These are phyloP conservation scores for Prunella himalayana DNA, from an alignment of 2,113 vertebrate genomes.

Conservation along the genomic window DNA sequence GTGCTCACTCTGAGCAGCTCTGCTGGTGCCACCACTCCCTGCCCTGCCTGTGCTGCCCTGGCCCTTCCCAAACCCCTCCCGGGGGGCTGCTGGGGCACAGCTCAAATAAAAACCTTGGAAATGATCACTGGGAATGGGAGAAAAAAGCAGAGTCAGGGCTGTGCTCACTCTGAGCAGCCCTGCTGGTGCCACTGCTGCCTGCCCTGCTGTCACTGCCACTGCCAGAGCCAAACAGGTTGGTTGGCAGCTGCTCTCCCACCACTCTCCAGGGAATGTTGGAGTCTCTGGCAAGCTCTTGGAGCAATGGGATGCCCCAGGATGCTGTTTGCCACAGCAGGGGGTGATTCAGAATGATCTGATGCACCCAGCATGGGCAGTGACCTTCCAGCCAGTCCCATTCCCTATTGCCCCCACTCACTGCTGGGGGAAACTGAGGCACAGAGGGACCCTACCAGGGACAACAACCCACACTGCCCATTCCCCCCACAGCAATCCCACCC, in stretches of 20 bases:
- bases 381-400: not conserved
- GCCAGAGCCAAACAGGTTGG: accelerated
- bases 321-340: not conserved
- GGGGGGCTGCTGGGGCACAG: not conserved
- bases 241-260: not conserved
- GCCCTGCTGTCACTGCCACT: not conserved
- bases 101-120: not conserved
- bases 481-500: not conserved
- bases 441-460: not conserved
- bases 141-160: too few species aligned
- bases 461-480: accelerated
- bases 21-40: too few species aligned
- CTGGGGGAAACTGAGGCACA: not conserved
- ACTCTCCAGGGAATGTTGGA: not conserved
- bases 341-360: accelerated
- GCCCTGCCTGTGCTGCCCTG: not conserved
- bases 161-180: too few species aligned
- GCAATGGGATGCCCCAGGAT: not conserved
- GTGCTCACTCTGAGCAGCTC: too few species aligned
- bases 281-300: not conserved
- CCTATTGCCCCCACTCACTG: accelerated
- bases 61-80: not conserved
- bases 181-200: not conserved
- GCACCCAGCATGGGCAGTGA: accelerated
- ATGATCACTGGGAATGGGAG: too few species aligned